Percentiles rank a stretch among this genome's conserved stretches.
These are phyloP conservation scores for Hydrochoerus hydrochaeris DNA, from an alignment of 2,113 vertebrate genomes.

Conservation along the genomic window DNA sequence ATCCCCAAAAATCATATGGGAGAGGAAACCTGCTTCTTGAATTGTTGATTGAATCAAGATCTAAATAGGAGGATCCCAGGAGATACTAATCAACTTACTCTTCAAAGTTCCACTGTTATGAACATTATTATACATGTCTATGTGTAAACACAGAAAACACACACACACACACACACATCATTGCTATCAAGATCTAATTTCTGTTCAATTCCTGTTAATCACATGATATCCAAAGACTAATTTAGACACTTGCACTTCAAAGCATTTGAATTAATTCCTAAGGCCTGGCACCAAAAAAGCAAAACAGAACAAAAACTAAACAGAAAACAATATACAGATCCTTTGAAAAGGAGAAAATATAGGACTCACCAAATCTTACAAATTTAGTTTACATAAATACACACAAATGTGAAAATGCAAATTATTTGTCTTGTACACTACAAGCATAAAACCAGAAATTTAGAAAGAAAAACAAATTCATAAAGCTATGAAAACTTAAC, in stretches of 20 bases:
- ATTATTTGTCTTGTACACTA: neutral
- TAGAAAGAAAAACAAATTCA: neutral
- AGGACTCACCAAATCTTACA: neutral
- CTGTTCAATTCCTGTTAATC: neutral
- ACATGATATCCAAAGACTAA: neutral
- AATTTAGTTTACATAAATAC: neutral
- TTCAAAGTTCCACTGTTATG: neutral
- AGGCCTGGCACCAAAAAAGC: neutral
- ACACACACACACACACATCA: accelerated
- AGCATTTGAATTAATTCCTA: neutral
- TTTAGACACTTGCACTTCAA: neutral
- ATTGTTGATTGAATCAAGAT: neutral
- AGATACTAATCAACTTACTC: neutral
- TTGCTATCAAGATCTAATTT: neutral
- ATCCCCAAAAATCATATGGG: neutral
- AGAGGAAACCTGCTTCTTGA: neutral
- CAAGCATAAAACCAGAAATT: neutral
- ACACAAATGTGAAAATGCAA: neutral
- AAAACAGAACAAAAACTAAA: neutral
- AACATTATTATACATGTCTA: neutral
- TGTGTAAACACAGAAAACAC: accelerated
- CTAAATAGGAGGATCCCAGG: neutral
- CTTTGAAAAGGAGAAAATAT: neutral
- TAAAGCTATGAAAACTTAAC: neutral
- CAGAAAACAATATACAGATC: neutral